These are phyloP conservation scores for Liopterus haemorrhoidalis DNA, from an alignment of 2,888 invertebrate species.

Conservation along the genomic window DNA sequence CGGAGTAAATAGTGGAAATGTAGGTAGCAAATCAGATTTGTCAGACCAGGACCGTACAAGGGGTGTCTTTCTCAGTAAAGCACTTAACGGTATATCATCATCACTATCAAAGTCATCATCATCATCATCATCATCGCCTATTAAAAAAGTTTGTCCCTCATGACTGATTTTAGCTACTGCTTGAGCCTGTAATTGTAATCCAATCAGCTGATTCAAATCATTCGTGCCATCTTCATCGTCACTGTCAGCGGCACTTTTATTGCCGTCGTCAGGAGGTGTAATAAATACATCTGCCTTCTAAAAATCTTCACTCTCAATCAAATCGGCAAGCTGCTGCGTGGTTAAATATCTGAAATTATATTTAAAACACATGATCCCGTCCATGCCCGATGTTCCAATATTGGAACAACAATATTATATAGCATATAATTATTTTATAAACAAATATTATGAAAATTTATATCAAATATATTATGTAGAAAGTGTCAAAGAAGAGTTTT, in stretches of 20 bases:
- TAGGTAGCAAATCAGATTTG: slow-evolving; percentile 2
- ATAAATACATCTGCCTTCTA: slow-evolving; percentile 27
- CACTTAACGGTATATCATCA: slow-evolving; percentile 10
- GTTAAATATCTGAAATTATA: slow-evolving; percentile 18
- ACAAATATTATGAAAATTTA: too few relatives aligned
- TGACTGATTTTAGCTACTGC: slow-evolving; percentile 8
- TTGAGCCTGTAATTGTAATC: slow-evolving; percentile 11
- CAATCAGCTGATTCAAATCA: slow-evolving; percentile 10
- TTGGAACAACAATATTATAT: slow-evolving; percentile 16
- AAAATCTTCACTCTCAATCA: slow-evolving; percentile 29
- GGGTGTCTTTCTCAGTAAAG: slow-evolving; percentile 1
- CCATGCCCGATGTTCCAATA: slow-evolving; percentile 20
- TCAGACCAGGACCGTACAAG: slow-evolving; percentile 8
- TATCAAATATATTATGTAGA: not conserved
- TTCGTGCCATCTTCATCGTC: slow-evolving; percentile 9
- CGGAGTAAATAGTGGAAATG: not conserved
- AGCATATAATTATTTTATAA: not conserved
- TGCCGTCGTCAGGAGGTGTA: slow-evolving; percentile 27
- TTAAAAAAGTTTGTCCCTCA: slow-evolving; percentile 6
- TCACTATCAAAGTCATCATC: slow-evolving; percentile 10
- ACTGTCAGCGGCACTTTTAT: slow-evolving; percentile 7
- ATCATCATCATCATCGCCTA: slow-evolving; percentile 9
- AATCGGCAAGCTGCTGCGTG: slow-evolving; percentile 22
- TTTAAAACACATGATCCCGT: slow-evolving; percentile 10
- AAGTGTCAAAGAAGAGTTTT: not conserved